Conservation (phyloP, 2,113 vertebrate genomes). For the Siphamia tubifer region DNA sequence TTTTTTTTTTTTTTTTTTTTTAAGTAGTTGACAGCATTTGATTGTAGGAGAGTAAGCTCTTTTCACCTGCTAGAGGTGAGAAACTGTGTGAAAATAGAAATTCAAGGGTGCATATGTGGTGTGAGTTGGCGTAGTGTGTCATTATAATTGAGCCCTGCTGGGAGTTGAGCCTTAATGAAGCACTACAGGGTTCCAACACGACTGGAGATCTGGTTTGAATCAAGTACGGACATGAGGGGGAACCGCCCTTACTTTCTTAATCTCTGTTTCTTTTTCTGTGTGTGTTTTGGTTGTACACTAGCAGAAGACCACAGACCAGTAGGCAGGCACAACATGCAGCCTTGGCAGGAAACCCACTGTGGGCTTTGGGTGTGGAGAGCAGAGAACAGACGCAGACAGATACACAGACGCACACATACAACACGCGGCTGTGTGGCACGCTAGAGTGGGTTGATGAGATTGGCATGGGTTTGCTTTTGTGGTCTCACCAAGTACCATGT, state of each 20-base stretch:
- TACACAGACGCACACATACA: slow-evolving; percentile 13
- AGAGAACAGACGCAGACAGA: slow-evolving; percentile 9
- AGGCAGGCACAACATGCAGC: slow-evolving; percentile 52
- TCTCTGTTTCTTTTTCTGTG: slow-evolving; percentile 6
- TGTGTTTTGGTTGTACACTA: slow-evolving; percentile 21
- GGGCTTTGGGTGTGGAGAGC: slow-evolving; percentile 57
- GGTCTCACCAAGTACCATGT: slow-evolving; percentile 39
- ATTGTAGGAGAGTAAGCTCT: neutral
- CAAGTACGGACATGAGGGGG: slow-evolving; percentile 42
- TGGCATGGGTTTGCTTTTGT: slow-evolving; percentile 49
- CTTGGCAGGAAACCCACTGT: slow-evolving; percentile 54
- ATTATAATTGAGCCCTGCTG: slow-evolving; percentile 39
- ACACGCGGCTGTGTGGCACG: slow-evolving; percentile 22
- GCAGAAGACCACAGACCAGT: slow-evolving; percentile 57
- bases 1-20: too few species aligned
- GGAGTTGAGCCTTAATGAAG: slow-evolving; percentile 58
- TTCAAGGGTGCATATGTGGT: slow-evolving; percentile 13
- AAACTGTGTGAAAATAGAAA: slow-evolving; percentile 33
- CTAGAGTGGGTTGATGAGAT: slow-evolving; percentile 52
- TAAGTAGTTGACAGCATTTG: slow-evolving; percentile 1
- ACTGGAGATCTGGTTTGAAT: slow-evolving; percentile 66
- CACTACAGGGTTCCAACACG: slow-evolving; percentile 46
- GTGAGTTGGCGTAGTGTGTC: slow-evolving; percentile 31
- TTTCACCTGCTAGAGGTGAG: slow-evolving; percentile 58
- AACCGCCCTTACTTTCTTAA: slow-evolving; percentile 36